Evolutionary conservation across 2,113 vertebrate species (phyloP).

Genomic region (Geococcyx californianus): DNA sequence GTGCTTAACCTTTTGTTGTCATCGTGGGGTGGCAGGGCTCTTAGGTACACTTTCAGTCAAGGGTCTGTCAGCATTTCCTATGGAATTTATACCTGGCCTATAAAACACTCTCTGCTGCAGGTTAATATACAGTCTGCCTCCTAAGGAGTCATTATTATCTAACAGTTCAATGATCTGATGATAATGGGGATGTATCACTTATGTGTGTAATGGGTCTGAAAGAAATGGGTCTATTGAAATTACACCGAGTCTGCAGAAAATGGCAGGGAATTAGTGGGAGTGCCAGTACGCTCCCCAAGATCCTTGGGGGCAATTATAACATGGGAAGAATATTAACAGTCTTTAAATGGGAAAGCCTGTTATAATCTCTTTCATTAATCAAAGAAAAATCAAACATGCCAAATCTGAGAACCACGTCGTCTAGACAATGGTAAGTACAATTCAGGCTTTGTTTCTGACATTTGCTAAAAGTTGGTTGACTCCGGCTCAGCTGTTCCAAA

Average conservation of each 20-base stretch:
- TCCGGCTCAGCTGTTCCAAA: background rate
- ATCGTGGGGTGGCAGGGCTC: rapidly evolving
- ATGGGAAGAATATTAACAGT: constrained; percentile 19
- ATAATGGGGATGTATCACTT: constrained; percentile 48
- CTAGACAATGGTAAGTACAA: background rate
- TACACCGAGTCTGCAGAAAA: constrained; percentile 20
- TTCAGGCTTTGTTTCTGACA: background rate
- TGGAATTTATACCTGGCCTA: background rate
- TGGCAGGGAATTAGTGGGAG: background rate
- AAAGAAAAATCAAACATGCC: background rate
- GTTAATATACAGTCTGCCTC: constrained; percentile 9
- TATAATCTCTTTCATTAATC: constrained; percentile 9
- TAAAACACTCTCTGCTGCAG: constrained; percentile 3
- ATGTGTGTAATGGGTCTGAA: constrained; percentile 45
- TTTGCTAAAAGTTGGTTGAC: background rate
- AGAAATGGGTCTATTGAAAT: constrained; percentile 55
- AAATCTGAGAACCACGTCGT: background rate
- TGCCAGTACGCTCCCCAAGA: background rate
- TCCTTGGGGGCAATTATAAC: constrained; percentile 22
- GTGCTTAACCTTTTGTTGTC: background rate
- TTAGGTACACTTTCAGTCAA: background rate
- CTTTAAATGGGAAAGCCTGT: constrained; percentile 36
- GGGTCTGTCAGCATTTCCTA: background rate
- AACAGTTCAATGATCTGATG: constrained; percentile 52
- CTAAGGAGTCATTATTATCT: constrained; percentile 47